phyloP scores from a whole-genome alignment of 2,888 invertebrate species.

The Capitulum mitella region DNA sequence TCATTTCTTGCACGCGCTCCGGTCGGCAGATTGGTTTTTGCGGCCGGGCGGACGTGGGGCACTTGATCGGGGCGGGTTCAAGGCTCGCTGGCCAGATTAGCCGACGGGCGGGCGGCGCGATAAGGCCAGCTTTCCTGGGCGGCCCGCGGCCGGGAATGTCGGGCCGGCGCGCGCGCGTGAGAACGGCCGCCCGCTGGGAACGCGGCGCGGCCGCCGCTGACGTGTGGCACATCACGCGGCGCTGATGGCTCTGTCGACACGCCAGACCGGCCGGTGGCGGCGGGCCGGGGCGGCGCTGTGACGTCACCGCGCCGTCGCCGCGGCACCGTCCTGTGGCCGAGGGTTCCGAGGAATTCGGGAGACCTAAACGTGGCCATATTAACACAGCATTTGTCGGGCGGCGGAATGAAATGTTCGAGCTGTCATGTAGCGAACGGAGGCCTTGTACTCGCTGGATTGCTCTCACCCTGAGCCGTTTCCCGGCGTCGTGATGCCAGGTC shows the following conservation, averaged over 20 bases:
- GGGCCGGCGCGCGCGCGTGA: background rate
- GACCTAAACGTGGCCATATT: background rate
- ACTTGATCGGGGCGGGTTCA: background rate
- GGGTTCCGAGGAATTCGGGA: too few relatives aligned
- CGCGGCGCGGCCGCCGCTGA: background rate
- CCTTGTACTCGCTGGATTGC: too few relatives aligned
- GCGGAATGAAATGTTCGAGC: too few relatives aligned
- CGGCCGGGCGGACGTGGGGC: background rate
- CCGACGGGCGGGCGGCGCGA: background rate
- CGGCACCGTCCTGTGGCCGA: background rate
- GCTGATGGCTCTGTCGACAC: constrained; percentile 14
- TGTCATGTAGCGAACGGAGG: too few relatives aligned
- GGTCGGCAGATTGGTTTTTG: background rate
- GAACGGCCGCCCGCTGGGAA: background rate
- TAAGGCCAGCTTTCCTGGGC: background rate
- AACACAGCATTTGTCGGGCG: too few relatives aligned
- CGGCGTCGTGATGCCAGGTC: too few relatives aligned
- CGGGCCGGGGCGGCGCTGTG: background rate
- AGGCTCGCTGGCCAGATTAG: background rate
- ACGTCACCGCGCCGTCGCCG: background rate
- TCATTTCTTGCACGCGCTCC: too few relatives aligned
- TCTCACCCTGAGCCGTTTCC: too few relatives aligned
- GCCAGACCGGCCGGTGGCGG: background rate
- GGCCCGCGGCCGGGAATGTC: background rate
- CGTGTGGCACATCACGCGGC: background rate